Evolutionary conservation across 2,888 invertebrate genomes (phyloP).

Genomic region (Pammene aurita): DNA sequence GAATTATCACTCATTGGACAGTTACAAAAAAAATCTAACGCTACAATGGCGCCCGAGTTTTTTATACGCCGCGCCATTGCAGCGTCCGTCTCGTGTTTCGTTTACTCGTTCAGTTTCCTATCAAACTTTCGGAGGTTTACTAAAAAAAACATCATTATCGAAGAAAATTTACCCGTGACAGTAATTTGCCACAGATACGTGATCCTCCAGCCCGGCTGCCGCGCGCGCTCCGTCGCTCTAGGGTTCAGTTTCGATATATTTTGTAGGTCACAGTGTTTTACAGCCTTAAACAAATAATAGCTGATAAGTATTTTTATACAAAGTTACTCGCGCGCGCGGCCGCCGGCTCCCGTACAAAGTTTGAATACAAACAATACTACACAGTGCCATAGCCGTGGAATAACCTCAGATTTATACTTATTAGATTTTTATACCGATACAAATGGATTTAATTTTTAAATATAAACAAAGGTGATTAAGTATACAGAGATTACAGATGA

Average conservation of each 20-base stretch:
- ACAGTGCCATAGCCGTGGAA: slow-evolving; percentile 80
- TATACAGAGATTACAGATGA: slow-evolving; percentile 84
- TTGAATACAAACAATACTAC: slow-evolving; percentile 75
- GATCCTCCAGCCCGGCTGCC: slow-evolving; percentile 71
- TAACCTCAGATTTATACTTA: slow-evolving; percentile 83
- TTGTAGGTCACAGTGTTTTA: slow-evolving; percentile 45
- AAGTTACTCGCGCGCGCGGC: slow-evolving; percentile 54
- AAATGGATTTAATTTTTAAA: slow-evolving; percentile 84
- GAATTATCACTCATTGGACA: slow-evolving; percentile 72
- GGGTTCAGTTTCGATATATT: slow-evolving; percentile 61
- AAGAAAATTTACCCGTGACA: slow-evolving; percentile 74
- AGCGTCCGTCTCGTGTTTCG: slow-evolving; percentile 54
- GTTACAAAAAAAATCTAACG: slow-evolving; percentile 69
- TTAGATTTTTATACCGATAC: slow-evolving; percentile 83
- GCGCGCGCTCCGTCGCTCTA: slow-evolving; percentile 60
- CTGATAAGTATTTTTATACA: slow-evolving; percentile 82
- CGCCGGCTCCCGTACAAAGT: slow-evolving; percentile 69
- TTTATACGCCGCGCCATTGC: slow-evolving; percentile 50
- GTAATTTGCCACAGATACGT: slow-evolving; percentile 67
- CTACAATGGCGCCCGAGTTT: slow-evolving; percentile 30
- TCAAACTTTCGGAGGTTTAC: slow-evolving; percentile 83
- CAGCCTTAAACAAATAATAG: slow-evolving; percentile 81
- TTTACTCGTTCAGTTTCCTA: slow-evolving; percentile 77
- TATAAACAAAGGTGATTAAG: slow-evolving; percentile 83
- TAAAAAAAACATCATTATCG: slow-evolving; percentile 71